Percentiles rank a stretch among this genome's conserved stretches.
Evolutionary conservation across 2,888 invertebrate species (phyloP).

Genomic region (Bimastos eiseni): DNA sequence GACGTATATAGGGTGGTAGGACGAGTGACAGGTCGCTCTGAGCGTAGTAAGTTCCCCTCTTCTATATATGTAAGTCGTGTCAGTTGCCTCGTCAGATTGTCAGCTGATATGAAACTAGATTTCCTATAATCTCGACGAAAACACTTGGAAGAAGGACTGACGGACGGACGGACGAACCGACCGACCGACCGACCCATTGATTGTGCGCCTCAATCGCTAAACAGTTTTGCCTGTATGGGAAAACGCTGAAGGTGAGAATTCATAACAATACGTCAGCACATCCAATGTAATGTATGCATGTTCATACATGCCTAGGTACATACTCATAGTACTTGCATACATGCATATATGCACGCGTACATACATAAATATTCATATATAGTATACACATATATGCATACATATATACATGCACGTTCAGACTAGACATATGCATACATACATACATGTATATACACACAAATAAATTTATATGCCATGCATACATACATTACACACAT

Average conservation of each 20-base stretch:
- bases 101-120: neutral
- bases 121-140: neutral
- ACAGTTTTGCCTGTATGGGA: neutral
- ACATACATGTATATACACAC: neutral
- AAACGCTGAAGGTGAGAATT: neutral
- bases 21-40: neutral
- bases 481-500: no score
- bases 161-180: neutral
- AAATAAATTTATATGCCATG: neutral
- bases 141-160: neutral
- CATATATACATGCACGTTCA: neutral
- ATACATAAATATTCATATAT: no score
- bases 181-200: no score
- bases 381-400: neutral
- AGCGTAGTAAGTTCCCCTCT: neutral
- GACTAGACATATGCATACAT: neutral
- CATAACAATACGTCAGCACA: no score
- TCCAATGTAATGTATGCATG: no score
- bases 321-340: neutral
- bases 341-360: no score
- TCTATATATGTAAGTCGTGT: no score
- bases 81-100: neutral
- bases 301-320: neutral
- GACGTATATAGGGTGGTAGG: neutral
- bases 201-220: neutral